These are phyloP conservation scores for Trematomus bernacchii DNA, from an alignment of 2,797 vertebrate species.

Conservation along the genomic window DNA sequence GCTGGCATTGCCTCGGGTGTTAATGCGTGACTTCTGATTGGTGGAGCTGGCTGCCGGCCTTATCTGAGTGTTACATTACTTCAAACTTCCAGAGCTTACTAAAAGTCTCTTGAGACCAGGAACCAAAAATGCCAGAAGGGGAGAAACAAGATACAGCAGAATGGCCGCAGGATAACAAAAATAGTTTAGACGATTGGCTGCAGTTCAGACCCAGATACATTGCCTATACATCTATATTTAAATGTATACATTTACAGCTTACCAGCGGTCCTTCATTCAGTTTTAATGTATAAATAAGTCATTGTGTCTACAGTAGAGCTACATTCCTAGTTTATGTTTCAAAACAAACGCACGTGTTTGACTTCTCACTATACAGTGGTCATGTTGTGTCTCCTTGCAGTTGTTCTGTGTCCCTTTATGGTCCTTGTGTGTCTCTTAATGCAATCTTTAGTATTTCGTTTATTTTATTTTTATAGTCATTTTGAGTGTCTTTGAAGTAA, in stretches of 20 bases:
- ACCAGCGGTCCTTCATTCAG: not conserved
- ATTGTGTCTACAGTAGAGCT: not conserved
- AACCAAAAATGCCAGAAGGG: slow-evolving; percentile 13
- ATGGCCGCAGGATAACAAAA: not conserved
- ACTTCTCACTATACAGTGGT: not conserved
- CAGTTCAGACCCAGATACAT: not conserved
- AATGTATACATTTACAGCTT: not conserved
- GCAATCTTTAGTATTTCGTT: too few relatives aligned
- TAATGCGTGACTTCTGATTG: slow-evolving; percentile 46
- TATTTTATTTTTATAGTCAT: too few relatives aligned
- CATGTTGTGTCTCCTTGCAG: too few relatives aligned
- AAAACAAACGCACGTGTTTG: not conserved
- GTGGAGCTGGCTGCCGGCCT: slow-evolving; percentile 31
- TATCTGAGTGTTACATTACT: slow-evolving; percentile 31
- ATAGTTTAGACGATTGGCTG: not conserved
- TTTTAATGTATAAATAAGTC: not conserved
- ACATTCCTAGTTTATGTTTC: not conserved
- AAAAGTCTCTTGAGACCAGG: slow-evolving; percentile 13
- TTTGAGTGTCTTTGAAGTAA: too few relatives aligned
- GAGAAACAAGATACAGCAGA: slow-evolving; percentile 7
- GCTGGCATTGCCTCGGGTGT: slow-evolving; percentile 25
- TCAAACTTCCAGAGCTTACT: slow-evolving; percentile 17
- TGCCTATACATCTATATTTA: not conserved
- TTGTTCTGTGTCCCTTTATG: too few relatives aligned
- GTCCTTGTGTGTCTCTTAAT: too few relatives aligned